These are phyloP conservation scores for Busseola fusca DNA, from an alignment of 2,888 invertebrate genomes.

Conservation along the genomic window DNA sequence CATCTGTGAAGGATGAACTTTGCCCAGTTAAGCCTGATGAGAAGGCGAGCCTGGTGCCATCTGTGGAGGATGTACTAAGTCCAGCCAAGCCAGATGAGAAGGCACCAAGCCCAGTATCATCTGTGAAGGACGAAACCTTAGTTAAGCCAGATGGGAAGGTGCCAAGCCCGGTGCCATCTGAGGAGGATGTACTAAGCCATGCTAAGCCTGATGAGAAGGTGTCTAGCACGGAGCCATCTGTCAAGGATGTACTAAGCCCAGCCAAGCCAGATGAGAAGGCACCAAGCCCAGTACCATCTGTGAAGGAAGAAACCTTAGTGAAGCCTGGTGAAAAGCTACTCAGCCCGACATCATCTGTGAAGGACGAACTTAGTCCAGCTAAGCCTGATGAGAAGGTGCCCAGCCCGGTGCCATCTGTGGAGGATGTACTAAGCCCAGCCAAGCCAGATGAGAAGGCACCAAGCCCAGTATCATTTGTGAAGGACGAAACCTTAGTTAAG, in stretches of 20 bases:
- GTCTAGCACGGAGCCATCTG: not conserved
- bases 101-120: not conserved
- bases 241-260: constrained; percentile 2
- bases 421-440: not conserved
- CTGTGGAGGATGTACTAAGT: not conserved
- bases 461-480: rapidly evolving
- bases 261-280: not conserved
- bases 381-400: not conserved
- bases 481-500: rapidly evolving
- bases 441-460: not conserved
- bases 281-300: not conserved
- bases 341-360: not conserved
- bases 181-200: too few relatives aligned
- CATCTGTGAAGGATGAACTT: not conserved
- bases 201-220: constrained; percentile 13
- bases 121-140: too few relatives aligned
- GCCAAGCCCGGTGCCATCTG: too few relatives aligned
- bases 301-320: not conserved
- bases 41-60: too few relatives aligned
- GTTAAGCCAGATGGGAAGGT: too few relatives aligned
- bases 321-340: constrained; percentile 9
- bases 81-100: not conserved
- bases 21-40: not conserved
- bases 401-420: not conserved
- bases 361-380: not conserved